Evolutionary conservation across 2,113 vertebrate genomes (phyloP).

Genomic region (Myotis brandtii): DNA sequence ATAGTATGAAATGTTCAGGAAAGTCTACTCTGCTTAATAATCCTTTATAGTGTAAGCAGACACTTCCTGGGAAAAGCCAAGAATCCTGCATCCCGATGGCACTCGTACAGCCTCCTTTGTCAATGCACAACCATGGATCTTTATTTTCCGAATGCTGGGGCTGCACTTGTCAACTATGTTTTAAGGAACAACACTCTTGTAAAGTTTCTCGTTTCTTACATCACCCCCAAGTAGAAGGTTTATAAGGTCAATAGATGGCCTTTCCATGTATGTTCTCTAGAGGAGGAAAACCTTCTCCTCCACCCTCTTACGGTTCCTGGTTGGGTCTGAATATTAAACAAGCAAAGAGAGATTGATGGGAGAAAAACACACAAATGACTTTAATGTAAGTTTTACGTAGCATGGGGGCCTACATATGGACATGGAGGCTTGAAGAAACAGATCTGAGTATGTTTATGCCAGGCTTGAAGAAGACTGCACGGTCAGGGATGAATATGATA

Average conservation of each 20-base stretch:
- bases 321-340: not conserved
- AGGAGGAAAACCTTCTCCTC: not conserved
- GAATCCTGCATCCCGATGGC: not conserved
- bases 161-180: not conserved
- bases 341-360: not conserved
- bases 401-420: not conserved
- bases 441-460: not conserved
- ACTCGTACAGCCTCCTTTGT: not conserved
- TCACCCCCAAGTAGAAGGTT: not conserved
- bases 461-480: not conserved
- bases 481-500: not conserved
- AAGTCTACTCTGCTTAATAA: not conserved
- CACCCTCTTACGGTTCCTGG: not conserved
- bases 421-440: not conserved
- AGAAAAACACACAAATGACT: not conserved
- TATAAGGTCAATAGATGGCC: not conserved
- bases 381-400: not conserved
- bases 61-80: not conserved
- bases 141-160: not conserved
- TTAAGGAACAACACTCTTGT: not conserved
- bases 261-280: not conserved
- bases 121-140: not conserved
- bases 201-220: conserved; percentile 6
- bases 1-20: not conserved
- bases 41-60: not conserved